Evolutionary conservation across 2,888 invertebrate genomes (phyloP), one percentile per base, ranked within the genome.

Genomic region (Poecilobothrus nobilitatus): DNA sequence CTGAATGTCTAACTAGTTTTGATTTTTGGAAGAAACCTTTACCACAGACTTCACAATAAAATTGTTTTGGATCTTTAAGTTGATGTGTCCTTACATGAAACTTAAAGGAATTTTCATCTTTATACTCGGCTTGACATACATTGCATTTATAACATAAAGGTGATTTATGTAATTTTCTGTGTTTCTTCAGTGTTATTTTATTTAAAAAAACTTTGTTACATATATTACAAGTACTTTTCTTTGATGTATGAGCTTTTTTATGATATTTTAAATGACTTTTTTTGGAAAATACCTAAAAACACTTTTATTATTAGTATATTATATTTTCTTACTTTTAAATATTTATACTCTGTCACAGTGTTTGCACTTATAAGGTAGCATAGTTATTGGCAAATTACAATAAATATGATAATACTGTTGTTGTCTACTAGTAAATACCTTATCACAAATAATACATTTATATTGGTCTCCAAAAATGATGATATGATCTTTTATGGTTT

Each of bases 261-360:
- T 92, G 92, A 73, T 91, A 88, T 75, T 90, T 87, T 72, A 87
- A 86, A 78, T 92, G 92, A 0, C 90, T 88, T 68, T 86, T 86
- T 7, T 87, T 86, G 3, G 88, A 86, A 77, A 92, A 92, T 67
- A 85, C 85, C 85, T 89, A 83, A 80, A 81, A 33, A 44, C 68
- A n/a, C 44, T 78, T 65, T 27, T 27, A 27, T 27, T 27, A 27
- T 27, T 4, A 27, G 27, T 4, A 64, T 62, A 63, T 37, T 37
- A 5, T 7, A 37, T 37, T 8, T 37, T 37, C 12, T 37, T 37
- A 7, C 6, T 37, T 37, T 37, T 12, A 63, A 63, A 44, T 63
- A n/a, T 33, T 71, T 70, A 74, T 76, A 82, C 82, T 70, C 79
- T 78, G 44, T 70, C 70, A 70, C 82, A 82, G 68, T 76, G 71